A percentile compares a stretch with the other conserved stretches of the same genome.
phyloP scores from a whole-genome alignment of 2,113 vertebrate genomes.

The Psilopogon haemacephalus region DNA sequence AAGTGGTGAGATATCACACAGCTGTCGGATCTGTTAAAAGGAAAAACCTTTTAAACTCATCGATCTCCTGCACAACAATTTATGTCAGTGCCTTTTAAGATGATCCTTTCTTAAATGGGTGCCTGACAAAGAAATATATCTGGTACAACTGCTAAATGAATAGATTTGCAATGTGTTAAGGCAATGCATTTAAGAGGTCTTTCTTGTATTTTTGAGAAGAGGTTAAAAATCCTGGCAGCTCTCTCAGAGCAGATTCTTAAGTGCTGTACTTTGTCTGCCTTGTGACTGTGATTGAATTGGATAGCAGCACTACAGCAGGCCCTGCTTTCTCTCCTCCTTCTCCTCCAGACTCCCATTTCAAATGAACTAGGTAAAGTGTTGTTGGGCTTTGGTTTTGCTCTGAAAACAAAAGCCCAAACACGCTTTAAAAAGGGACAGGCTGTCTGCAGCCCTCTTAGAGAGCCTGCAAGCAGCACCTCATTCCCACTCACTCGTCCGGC shows the following conservation, averaged over 20 bases:
- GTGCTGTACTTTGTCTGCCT: background rate
- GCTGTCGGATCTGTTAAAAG: slow-evolving; percentile 74
- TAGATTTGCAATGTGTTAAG: slow-evolving; percentile 55
- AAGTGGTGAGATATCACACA: slow-evolving; percentile 69
- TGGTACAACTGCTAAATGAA: slow-evolving; percentile 49
- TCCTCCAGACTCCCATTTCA: background rate
- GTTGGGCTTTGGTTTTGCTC: background rate
- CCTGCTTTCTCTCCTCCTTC: background rate
- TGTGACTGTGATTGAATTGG: background rate
- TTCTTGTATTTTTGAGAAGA: slow-evolving; percentile 50
- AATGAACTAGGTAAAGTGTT: background rate
- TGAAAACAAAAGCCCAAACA: background rate
- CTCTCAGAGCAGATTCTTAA: slow-evolving; percentile 41
- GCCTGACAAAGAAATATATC: slow-evolving; percentile 72
- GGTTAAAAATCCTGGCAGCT: slow-evolving; percentile 54
- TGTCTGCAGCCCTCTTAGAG: background rate
- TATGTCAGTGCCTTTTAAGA: slow-evolving; percentile 74
- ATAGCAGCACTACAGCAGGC: background rate
- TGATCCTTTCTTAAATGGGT: slow-evolving; percentile 68
- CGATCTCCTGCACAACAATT: slow-evolving; percentile 65
- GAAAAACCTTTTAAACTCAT: slow-evolving; percentile 76
- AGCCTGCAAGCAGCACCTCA: background rate
- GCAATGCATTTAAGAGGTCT: slow-evolving; percentile 61
- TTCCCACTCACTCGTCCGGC: background rate
- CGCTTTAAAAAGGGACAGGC: background rate